Evolutionary conservation across 2,113 vertebrate genomes (phyloP).

Genomic region (Macrotus californicus): DNA sequence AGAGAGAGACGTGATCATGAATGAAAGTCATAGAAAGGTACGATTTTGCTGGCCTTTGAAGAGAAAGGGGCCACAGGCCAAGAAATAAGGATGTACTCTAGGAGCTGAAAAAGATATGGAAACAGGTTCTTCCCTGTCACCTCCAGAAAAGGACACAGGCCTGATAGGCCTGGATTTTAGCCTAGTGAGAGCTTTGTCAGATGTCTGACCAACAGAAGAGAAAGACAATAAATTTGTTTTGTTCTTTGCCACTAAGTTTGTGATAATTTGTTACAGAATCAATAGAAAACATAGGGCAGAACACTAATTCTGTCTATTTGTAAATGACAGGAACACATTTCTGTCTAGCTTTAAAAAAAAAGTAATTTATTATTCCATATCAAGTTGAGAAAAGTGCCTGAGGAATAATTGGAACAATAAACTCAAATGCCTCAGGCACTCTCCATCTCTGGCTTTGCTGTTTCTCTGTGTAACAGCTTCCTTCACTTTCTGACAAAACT

Average conservation of each 20-base stretch:
- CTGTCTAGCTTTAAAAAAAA: background rate
- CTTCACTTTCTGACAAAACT: background rate
- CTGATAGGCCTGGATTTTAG: background rate
- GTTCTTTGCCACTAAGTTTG: background rate
- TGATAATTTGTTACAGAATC: background rate
- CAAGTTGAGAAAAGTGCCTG: background rate
- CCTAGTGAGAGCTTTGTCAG: background rate
- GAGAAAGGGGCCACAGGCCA: background rate
- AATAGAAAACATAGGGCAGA: background rate
- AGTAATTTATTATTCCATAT: background rate
- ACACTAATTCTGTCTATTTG: background rate
- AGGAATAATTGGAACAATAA: background rate
- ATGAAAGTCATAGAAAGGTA: background rate
- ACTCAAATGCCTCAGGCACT: background rate
- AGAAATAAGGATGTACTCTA: background rate
- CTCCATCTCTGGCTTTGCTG: background rate
- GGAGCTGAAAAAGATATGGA: background rate
- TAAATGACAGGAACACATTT: background rate
- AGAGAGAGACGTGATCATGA: background rate
- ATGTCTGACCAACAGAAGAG: background rate
- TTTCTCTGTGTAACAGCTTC: background rate
- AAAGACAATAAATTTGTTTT: background rate
- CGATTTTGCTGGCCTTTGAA: background rate
- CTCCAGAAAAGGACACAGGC: background rate
- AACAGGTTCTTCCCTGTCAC: background rate